Evolutionary conservation across 2,888 invertebrate genomes (phyloP), one percentile per base, ranked within the genome.

Genomic region (Drepana falcataria): DNA sequence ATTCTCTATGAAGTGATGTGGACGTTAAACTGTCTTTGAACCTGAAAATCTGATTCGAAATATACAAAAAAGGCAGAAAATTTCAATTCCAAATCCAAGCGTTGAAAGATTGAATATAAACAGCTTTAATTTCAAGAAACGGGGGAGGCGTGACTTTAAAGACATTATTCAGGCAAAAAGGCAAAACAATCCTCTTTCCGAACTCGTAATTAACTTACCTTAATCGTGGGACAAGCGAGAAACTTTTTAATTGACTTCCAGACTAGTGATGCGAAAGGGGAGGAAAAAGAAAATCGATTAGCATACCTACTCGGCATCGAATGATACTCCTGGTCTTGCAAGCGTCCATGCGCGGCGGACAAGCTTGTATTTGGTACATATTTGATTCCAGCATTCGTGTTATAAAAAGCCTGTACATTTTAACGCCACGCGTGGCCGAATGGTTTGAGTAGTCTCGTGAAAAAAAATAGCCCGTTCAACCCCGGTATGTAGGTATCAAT

Each of bases 171-270:
- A 61, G 66, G 63, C 63, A 65, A 69, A 66, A 62, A 61, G 66
- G 53, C 60, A 59, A 57, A 64, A 64, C 70, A 71, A 71, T 68
- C 61, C 63, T 59, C 57, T 61, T 62, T 59, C 58, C 58, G 63
- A 73, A 77, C 71, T 73, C 66, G 67, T 74, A 79, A 76, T 83
- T 81, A 82, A 81, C 76, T 75, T 71, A 67, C 72, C 75, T 77
- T 73, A 76, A 77, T 77, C 71, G 69, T 68, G 66, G 72, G 65
- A 65, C 68, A 55, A 69, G 63, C 68, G 68, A 72, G 69, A 72
- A 82, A 81, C 75, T 82, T 83, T 82, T 82, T 83, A 83, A 83
- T 85, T 85, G 83, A 82, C 76, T 77, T 73, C 63, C 59, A 57
- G 60, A 68, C 59, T 67, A 68, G 63, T 55, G 49, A 55, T 35